These are phyloP conservation scores for Petromus typicus DNA, from an alignment of 2,113 vertebrate genomes.

Conservation along the genomic window DNA sequence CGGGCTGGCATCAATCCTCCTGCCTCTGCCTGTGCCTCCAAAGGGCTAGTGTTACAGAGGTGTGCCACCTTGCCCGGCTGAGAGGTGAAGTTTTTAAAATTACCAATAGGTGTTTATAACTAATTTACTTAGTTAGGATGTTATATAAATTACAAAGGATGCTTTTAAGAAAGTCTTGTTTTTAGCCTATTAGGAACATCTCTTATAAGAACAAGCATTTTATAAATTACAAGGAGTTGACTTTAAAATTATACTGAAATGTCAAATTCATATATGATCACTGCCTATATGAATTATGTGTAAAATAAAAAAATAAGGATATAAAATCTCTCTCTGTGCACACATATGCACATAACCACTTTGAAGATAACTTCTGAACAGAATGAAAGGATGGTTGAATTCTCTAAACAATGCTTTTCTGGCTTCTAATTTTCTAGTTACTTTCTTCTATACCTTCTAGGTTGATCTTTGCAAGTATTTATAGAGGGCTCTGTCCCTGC, in stretches of 20 bases:
- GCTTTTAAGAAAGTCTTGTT: neutral
- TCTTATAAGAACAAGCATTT: neutral
- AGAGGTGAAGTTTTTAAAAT: neutral
- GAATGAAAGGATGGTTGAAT: neutral
- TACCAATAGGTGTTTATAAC: neutral
- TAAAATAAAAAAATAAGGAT: neutral
- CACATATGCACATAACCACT: neutral
- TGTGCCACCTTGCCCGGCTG: too few species aligned
- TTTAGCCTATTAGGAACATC: neutral
- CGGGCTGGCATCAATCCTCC: too few species aligned
- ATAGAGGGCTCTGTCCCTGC: neutral
- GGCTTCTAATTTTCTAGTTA: neutral
- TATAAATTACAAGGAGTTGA: neutral
- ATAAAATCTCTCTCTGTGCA: neutral
- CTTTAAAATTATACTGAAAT: neutral
- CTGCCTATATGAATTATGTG: neutral
- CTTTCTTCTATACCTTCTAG: neutral
- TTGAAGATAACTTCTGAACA: neutral
- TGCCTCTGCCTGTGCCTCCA: too few species aligned
- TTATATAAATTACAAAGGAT: neutral
- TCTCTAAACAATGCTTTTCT: neutral
- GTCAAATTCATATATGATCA: neutral
- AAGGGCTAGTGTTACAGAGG: too few species aligned
- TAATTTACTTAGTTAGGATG: neutral
- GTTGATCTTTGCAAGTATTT: neutral